Evolutionary conservation across 2,797 vertebrate species (phyloP).

Genomic region (Allobates femoralis): DNA sequence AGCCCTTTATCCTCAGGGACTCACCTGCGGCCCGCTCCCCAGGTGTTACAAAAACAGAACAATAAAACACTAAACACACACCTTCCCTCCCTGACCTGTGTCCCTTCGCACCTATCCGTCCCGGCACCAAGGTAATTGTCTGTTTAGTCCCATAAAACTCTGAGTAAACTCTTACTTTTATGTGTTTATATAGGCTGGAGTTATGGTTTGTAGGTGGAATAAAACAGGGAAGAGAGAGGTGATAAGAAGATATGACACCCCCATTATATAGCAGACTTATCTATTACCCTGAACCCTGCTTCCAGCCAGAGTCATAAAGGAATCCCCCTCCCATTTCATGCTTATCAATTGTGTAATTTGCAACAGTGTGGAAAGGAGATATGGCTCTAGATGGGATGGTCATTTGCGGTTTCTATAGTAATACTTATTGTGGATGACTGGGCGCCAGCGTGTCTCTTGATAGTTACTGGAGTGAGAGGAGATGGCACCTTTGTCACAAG

Average conservation of each 20-base stretch:
- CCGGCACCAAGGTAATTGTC: constrained; percentile 63
- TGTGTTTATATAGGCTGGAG: constrained; percentile 60
- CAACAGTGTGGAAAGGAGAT: constrained; percentile 68
- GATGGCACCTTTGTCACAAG: constrained; percentile 60
- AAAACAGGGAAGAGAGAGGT: constrained; percentile 45
- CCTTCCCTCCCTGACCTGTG: constrained; percentile 62
- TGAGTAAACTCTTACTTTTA: constrained; percentile 64
- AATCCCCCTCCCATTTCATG: constrained; percentile 29
- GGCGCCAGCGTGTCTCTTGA: constrained; percentile 77
- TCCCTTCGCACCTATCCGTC: constrained; percentile 63
- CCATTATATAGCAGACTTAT: constrained; percentile 61
- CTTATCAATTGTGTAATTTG: constrained; percentile 71
- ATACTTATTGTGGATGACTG: constrained; percentile 70
- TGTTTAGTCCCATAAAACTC: constrained; percentile 61
- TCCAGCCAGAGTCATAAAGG: constrained; percentile 63
- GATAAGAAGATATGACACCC: constrained; percentile 50
- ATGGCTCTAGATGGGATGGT: constrained; percentile 68
- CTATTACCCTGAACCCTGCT: not conserved
- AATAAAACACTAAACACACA: constrained; percentile 63
- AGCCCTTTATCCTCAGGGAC: constrained; percentile 52
- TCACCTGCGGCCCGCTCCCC: constrained; percentile 56
- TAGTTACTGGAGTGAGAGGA: constrained; percentile 60
- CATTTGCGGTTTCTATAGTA: constrained; percentile 64
- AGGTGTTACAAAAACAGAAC: constrained; percentile 64
- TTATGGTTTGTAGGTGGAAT: constrained; percentile 51